Percentiles rank a stretch among this genome's conserved stretches.
These are phyloP conservation scores for Lichenostomus cassidix DNA, from an alignment of 2,113 vertebrate genomes.

Conservation along the genomic window DNA sequence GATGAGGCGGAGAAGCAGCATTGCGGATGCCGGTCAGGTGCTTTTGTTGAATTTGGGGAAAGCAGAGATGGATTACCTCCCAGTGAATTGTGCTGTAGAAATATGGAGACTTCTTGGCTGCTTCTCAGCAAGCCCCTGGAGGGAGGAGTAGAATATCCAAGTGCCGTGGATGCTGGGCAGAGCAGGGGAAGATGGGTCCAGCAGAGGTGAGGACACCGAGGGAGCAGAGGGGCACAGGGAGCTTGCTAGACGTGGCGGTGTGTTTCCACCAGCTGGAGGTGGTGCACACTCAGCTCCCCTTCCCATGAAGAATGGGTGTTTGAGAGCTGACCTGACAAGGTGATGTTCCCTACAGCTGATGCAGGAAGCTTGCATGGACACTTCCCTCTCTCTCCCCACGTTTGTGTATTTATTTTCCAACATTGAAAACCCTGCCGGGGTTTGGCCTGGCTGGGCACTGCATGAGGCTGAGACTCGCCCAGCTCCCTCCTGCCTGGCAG, in stretches of 20 bases:
- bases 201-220: not conserved
- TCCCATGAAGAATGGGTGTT: not conserved
- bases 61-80: not conserved
- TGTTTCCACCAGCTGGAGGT: not conserved
- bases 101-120: not conserved
- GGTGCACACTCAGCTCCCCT: not conserved
- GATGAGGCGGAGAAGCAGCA: not conserved
- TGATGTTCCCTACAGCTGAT: not conserved
- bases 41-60: not conserved
- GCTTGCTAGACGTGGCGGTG: not conserved
- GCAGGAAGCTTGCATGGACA: not conserved
- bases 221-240: not conserved
- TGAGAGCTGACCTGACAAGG: not conserved
- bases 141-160: not conserved
- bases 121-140: not conserved
- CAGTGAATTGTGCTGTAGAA: not conserved
- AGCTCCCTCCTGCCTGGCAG: not conserved
- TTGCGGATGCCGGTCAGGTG: fast-evolving
- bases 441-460: not conserved
- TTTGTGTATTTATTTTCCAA: not conserved
- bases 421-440: not conserved
- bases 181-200: not conserved
- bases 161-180: not conserved
- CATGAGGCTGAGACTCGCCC: fast-evolving
- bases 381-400: not conserved